Conservation (phyloP, 2,797 vertebrate genomes). For the Myripristis murdjan region DNA sequence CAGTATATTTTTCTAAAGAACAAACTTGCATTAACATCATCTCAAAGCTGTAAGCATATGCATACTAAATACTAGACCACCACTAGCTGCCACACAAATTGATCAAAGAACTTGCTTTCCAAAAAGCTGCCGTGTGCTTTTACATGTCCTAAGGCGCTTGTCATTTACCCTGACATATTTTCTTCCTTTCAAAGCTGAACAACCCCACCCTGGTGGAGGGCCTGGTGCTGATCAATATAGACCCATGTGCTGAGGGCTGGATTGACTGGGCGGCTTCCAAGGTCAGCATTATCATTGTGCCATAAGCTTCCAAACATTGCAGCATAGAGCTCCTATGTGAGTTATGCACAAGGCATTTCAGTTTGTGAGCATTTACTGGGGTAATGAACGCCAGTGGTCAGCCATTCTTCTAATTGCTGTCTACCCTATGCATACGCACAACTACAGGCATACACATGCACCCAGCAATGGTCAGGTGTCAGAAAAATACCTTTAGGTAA, state of each 20-base stretch:
- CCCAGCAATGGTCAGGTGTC: neutral
- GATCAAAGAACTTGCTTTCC: neutral
- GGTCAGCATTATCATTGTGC: constrained; percentile 74
- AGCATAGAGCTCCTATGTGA: neutral
- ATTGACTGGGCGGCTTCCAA: constrained; percentile 99
- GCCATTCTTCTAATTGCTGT: neutral
- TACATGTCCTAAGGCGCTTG: neutral
- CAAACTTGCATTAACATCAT: neutral
- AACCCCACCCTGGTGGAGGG: constrained; percentile 93
- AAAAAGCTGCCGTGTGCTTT: neutral
- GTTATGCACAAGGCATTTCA: constrained; percentile 37
- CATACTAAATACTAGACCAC: neutral
- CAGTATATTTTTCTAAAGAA: neutral
- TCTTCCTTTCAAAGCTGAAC: constrained; percentile 86
- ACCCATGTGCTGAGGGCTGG: constrained; percentile 98
- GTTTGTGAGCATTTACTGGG: constrained; percentile 2
- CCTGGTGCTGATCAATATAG: constrained; percentile 94
- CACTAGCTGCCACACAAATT: neutral
- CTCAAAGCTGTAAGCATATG: neutral
- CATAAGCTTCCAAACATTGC: neutral
- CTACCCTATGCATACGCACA: neutral
- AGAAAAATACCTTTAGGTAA: neutral
- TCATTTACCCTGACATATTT: constrained; percentile 1
- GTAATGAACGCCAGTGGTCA: constrained; percentile 8
- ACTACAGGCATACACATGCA: neutral